These are phyloP conservation scores for Danio choprae DNA, from an alignment of 2,797 vertebrate species.

Conservation along the genomic window DNA sequence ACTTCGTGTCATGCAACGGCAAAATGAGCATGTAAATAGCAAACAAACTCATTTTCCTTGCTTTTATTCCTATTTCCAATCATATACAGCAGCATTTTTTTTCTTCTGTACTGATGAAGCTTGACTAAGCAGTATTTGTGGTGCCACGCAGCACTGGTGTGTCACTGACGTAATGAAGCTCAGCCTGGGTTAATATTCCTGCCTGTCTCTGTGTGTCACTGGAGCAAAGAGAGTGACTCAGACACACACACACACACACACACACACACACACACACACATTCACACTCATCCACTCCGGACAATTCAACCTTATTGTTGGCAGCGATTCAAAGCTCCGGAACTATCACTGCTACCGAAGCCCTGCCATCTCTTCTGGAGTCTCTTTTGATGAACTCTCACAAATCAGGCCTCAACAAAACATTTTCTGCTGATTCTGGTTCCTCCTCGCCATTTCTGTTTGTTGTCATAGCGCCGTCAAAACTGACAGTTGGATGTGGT, in stretches of 20 bases:
- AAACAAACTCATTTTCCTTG: conserved; percentile 2
- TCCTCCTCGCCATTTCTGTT: too few relatives aligned
- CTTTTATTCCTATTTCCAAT: background rate
- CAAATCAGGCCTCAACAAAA: conserved; percentile 48
- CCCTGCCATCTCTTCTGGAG: conserved; percentile 23
- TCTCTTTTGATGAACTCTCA: conserved; percentile 62
- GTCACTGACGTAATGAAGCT: conserved; percentile 36
- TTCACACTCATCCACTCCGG: conserved; percentile 31
- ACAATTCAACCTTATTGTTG: conserved; percentile 49
- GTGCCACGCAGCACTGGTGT: conserved; percentile 36
- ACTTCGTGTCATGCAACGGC: background rate
- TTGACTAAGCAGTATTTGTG: conserved; percentile 32
- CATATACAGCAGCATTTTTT: background rate
- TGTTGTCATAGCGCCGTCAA: too few relatives aligned
- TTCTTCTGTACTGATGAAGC: background rate
- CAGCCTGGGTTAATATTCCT: conserved; percentile 32
- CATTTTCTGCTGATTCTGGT: background rate
- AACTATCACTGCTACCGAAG: conserved; percentile 35
- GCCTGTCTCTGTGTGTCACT: conserved; percentile 43
- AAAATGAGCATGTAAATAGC: background rate
- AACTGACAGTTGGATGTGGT: too few relatives aligned
- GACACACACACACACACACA: conserved; percentile 29
- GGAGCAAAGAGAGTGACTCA: conserved; percentile 42
- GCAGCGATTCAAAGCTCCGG: conserved; percentile 39
- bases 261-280: conserved; percentile 17